Evolutionary conservation across 2,888 invertebrate genomes (phyloP), one percentile per base, ranked within the genome.

Genomic region (Pemphredon lugubris): DNA sequence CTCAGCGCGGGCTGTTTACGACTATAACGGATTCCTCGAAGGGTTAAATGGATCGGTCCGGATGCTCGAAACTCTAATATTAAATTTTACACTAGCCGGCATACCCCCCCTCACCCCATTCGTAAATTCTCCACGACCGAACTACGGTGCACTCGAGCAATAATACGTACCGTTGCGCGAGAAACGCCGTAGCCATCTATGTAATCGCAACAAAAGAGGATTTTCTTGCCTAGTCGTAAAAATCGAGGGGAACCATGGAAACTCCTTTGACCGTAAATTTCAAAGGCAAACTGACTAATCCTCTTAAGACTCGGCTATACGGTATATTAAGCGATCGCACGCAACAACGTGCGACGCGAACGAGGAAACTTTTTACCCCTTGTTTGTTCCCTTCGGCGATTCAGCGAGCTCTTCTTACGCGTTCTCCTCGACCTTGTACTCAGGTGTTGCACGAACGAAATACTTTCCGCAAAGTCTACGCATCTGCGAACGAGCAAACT

Each of bases 31-130:
- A 63, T 45, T 34, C 53, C 45, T 34, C 7, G 14, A 7, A 44
- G 50, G 53, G 51, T 72, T 69, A 69, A 45, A 53, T 50, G 70
- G 55, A 68, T 68, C 71, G 69, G 48, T 13, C 48, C 47, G 32
- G 57, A 70, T 58, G 45, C 61, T 6, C 47, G 42, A 23, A 34
- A 44, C 53, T 44, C 48, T 42, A 39, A 50, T 70, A 69, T 70
- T 70, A 63, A 69, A 72, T 69, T 72, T 63, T 54, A 69, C 69
- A 42, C 48, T 16, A n/a, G n/a, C n/a, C n/a, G n/a, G n/a, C n/a
- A n/a, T n/a, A 13, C 21, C 16, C 14, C 21, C 30, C 61, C 53
- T 68, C 44, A 37, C 55, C 6, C n/a, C 58, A 7, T 26, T 44
- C 68, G 60, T 70, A 68, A 68, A 68, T 70, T 70, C 61, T 37